Conservation (phyloP, 2,113 vertebrate species). For the Erpornis zantholeuca region DNA sequence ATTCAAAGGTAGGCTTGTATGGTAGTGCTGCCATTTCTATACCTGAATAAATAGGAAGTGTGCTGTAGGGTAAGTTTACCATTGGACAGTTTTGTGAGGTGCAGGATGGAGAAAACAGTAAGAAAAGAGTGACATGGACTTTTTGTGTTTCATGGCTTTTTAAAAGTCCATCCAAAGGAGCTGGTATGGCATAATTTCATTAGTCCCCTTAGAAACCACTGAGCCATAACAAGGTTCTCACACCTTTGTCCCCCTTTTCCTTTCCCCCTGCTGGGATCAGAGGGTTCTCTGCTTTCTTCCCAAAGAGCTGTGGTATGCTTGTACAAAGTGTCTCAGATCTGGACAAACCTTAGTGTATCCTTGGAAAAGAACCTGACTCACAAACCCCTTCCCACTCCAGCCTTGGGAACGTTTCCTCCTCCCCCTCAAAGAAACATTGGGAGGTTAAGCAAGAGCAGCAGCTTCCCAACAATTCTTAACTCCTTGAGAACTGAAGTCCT, state of each 20-base stretch:
- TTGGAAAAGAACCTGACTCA: background rate
- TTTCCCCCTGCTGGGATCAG: background rate
- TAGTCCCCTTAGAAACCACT: background rate
- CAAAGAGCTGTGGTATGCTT: background rate
- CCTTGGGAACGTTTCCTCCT: background rate
- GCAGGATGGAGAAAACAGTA: background rate
- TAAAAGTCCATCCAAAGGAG: background rate
- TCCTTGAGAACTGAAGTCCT: background rate
- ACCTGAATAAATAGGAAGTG: background rate
- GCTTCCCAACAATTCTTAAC: background rate
- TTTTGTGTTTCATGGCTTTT: background rate
- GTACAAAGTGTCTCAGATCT: background rate
- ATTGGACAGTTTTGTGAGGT: background rate
- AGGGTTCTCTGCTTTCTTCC: background rate
- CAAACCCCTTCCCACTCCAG: background rate
- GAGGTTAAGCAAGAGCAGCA: background rate
- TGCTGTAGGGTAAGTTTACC: background rate
- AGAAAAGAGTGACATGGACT: background rate
- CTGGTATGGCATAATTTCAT: background rate
- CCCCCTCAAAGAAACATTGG: background rate
- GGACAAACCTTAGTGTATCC: background rate
- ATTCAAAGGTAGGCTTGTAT: background rate
- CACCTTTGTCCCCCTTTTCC: background rate
- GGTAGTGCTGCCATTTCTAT: background rate
- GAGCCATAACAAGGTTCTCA: background rate